Conservation (phyloP, 2,797 vertebrate genomes). For the Tragelaphus oryx region DNA sequence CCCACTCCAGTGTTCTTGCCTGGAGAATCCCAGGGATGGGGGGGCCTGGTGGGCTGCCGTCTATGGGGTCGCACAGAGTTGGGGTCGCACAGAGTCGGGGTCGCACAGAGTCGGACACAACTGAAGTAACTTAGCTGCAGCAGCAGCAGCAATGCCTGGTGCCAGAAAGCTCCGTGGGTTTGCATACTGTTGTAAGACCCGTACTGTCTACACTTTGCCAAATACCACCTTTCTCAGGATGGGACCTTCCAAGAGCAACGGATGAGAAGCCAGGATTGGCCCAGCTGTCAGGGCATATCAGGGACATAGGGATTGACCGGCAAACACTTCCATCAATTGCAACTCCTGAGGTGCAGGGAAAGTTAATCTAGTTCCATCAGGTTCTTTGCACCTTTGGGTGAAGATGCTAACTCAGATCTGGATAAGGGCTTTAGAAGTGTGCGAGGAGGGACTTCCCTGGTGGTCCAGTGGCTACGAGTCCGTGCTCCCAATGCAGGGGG, state of each 20-base stretch:
- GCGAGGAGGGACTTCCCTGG: background rate
- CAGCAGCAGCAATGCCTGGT: background rate
- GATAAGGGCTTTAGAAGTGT: background rate
- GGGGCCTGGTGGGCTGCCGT: too few species aligned
- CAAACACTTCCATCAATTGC: background rate
- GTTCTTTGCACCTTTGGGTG: background rate
- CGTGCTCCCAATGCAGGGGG: background rate
- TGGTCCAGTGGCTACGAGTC: background rate
- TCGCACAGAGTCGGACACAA: fast-evolving
- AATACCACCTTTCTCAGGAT: background rate
- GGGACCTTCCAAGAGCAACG: conserved; percentile 28
- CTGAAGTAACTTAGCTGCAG: too few species aligned
- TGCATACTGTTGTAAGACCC: background rate
- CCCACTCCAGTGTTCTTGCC: too few species aligned
- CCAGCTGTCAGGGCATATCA: background rate
- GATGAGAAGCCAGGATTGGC: conserved; percentile 31
- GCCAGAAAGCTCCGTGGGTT: background rate
- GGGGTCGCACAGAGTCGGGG: too few species aligned
- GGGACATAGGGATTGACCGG: background rate
- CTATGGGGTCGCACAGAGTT: too few species aligned
- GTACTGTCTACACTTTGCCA: background rate
- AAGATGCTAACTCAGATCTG: background rate
- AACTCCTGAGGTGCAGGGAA: background rate
- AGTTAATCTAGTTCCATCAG: background rate
- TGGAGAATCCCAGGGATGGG: too few species aligned